A percentile compares a stretch with the other conserved stretches of the same genome.
phyloP scores from a whole-genome alignment of 2,888 invertebrate species.

The Parnassius orleans region DNA sequence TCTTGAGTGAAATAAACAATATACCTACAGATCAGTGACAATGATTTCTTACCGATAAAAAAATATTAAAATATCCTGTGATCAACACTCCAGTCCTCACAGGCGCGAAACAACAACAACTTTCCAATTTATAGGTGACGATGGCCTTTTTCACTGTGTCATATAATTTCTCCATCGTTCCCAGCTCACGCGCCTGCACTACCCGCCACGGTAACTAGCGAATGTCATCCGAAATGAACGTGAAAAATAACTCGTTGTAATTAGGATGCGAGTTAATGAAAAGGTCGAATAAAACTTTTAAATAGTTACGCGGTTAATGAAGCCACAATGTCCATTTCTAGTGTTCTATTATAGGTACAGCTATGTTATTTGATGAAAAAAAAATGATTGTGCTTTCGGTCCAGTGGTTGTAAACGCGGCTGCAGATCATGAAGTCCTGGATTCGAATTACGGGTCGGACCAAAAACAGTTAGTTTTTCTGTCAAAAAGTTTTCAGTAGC shows the following conservation, averaged over 20 bases:
- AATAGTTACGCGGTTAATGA: slow-evolving; percentile 35
- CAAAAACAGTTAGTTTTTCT: too few relatives aligned
- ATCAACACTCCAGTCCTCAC: slow-evolving; percentile 52
- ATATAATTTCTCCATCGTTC: slow-evolving; percentile 47
- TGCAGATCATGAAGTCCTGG: too few relatives aligned
- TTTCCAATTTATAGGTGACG: slow-evolving; percentile 50
- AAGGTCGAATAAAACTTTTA: slow-evolving; percentile 45
- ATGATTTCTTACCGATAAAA: slow-evolving; percentile 49
- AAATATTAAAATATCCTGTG: slow-evolving; percentile 53
- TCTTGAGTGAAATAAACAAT: too few relatives aligned
- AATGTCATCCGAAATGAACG: slow-evolving; percentile 38
- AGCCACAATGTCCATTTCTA: slow-evolving; percentile 29
- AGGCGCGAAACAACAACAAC: slow-evolving; percentile 56
- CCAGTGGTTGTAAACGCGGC: too few relatives aligned
- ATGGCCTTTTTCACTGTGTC: slow-evolving; percentile 45
- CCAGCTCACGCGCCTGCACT: neutral
- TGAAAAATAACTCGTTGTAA: slow-evolving; percentile 43
- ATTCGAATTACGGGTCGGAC: too few relatives aligned
- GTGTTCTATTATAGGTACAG: slow-evolving; percentile 20
- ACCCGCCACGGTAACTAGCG: slow-evolving; percentile 12
- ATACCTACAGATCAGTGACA: neutral
- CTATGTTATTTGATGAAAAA: neutral
- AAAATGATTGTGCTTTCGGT: too few relatives aligned
- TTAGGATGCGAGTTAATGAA: slow-evolving; percentile 60
- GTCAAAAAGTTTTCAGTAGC: too few relatives aligned